These are phyloP conservation scores for Schizaphis graminum DNA, from an alignment of 2,888 invertebrate genomes.

Conservation along the genomic window DNA sequence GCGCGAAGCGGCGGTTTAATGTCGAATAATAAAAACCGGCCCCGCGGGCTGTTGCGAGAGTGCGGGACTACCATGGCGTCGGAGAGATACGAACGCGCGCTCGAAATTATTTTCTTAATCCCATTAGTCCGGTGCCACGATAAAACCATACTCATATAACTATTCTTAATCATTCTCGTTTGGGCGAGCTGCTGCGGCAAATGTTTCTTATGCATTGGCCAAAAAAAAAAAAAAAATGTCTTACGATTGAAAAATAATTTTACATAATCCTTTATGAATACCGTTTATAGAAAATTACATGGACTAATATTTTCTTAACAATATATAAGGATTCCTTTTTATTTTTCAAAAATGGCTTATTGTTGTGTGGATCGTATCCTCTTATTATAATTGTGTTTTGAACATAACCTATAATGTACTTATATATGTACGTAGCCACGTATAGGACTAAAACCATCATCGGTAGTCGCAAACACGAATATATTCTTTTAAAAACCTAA, in stretches of 20 bases:
- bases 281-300: neutral
- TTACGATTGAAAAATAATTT: neutral
- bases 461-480: neutral
- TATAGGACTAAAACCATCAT: neutral
- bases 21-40: conserved; percentile 54
- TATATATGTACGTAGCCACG: neutral
- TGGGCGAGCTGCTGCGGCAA: neutral
- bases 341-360: neutral
- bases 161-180: conserved; percentile 42
- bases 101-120: conserved; percentile 60
- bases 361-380: neutral
- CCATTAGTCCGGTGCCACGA: conserved; percentile 54
- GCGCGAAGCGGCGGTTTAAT: conserved; percentile 32
- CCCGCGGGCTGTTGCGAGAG: neutral
- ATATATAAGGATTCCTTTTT: neutral
- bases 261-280: neutral
- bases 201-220: neutral
- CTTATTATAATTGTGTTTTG: neutral
- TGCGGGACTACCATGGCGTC: neutral
- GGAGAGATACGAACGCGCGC: neutral
- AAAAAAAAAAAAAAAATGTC: neutral
- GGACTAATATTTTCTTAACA: neutral
- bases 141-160: conserved; percentile 28
- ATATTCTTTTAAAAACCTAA: neutral
- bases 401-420: neutral